Evolutionary conservation across 1,140 invertebrate genomes (phyloP).

Genomic region (Eurosta solidaginis): DNA sequence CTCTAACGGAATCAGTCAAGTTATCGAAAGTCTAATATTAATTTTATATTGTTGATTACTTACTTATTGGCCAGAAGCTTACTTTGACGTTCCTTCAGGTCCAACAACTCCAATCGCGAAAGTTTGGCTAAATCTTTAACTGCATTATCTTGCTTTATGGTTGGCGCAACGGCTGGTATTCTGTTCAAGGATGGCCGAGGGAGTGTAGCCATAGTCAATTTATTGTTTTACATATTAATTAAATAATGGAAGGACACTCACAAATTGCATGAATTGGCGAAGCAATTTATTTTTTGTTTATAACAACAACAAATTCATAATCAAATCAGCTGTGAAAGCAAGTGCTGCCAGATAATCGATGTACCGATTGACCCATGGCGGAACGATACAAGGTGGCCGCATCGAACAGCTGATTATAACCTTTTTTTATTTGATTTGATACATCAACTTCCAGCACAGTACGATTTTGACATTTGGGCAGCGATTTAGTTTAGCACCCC

Average conservation of each 20-base stretch:
- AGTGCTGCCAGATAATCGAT: no score
- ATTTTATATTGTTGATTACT: constrained; percentile 38
- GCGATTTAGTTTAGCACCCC: no score
- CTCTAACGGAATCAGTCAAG: constrained; percentile 35
- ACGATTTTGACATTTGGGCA: no score
- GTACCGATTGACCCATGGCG: no score
- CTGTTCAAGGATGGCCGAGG: neutral
- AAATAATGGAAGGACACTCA: neutral
- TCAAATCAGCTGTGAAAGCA: no score
- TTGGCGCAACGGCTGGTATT: constrained; percentile 16
- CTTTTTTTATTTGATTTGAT: no score
- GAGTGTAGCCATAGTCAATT: constrained; percentile 5
- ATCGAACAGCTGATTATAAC: no score
- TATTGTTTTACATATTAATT: neutral
- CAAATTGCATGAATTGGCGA: neutral
- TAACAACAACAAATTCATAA: no score
- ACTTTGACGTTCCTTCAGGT: constrained; percentile 62
- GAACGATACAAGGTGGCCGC: no score
- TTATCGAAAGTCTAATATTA: neutral
- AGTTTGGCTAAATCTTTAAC: constrained; percentile 59
- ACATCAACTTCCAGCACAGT: no score
- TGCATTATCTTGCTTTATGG: constrained; percentile 38
- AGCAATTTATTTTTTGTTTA: neutral
- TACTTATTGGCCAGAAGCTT: constrained; percentile 63
- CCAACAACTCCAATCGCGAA: constrained; percentile 59